These are phyloP conservation scores for Oreochromis aureus DNA, from an alignment of 2,113 vertebrate species.

Conservation along the genomic window DNA sequence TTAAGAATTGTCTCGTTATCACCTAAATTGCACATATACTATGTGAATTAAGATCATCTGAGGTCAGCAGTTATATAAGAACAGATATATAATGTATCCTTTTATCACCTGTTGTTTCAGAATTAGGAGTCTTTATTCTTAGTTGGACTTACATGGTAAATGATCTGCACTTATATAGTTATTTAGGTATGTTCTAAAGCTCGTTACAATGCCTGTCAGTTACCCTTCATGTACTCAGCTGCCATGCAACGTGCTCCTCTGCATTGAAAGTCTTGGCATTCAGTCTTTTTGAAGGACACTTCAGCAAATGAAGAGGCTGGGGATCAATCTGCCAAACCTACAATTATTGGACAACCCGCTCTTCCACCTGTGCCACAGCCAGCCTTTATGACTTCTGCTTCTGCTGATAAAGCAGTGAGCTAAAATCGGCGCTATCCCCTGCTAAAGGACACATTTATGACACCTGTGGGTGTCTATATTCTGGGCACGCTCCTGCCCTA, in stretches of 20 bases:
- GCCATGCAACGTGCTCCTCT: neutral
- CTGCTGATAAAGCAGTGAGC: slow-evolving; percentile 17
- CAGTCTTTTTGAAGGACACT: neutral
- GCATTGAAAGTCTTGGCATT: neutral
- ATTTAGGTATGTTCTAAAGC: neutral
- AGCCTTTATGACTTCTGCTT: neutral
- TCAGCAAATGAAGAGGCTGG: neutral
- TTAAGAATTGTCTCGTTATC: neutral
- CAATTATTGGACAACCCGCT: neutral
- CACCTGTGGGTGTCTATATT: slow-evolving; percentile 19
- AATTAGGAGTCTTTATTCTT: neutral
- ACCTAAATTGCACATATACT: neutral
- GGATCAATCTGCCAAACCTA: neutral
- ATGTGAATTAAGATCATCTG: neutral
- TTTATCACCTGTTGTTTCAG: neutral
- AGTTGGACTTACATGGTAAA: neutral
- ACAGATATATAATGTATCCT: neutral
- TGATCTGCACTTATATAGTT: neutral
- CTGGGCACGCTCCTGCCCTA: slow-evolving; percentile 42
- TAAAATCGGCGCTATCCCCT: neutral
- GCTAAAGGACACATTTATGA: slow-evolving; percentile 58
- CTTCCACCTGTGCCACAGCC: neutral
- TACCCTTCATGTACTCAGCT: neutral
- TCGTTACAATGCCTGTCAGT: neutral
- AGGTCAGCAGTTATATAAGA: neutral